Percentiles rank a stretch among this genome's conserved stretches.
Conservation (phyloP, 2,797 vertebrate genomes). For the Gymnoscopelus microlampas region DNA sequence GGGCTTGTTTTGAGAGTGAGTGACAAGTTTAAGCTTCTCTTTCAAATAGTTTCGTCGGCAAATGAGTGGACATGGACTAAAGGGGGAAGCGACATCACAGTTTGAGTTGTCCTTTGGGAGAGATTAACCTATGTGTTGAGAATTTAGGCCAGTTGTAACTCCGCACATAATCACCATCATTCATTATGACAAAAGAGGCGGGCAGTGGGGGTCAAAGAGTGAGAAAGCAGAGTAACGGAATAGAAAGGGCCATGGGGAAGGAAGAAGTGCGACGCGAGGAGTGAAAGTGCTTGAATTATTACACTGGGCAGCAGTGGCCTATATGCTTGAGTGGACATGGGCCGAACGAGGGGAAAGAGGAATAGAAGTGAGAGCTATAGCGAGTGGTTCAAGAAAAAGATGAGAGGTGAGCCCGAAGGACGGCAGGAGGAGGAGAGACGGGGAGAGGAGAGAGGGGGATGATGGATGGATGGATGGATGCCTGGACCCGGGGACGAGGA, state of each 20-base stretch:
- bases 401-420: constrained; percentile 65
- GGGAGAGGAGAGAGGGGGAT: constrained; percentile 47
- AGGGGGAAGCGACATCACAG: background rate
- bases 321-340: constrained; percentile 66
- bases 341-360: constrained; percentile 36
- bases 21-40: background rate
- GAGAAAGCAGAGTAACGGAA: constrained; percentile 18
- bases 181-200: constrained; percentile 54
- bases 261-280: constrained; percentile 39
- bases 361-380: constrained; percentile 26
- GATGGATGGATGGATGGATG: constrained; percentile 86
- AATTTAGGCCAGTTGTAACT: constrained; percentile 59
- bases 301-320: constrained; percentile 38
- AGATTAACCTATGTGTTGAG: constrained; percentile 69
- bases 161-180: constrained; percentile 65
- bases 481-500: constrained; percentile 66
- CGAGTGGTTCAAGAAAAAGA: constrained; percentile 61
- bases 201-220: constrained; percentile 10
- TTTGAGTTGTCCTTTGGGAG: constrained; percentile 12
- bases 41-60: background rate
- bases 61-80: background rate
- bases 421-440: constrained; percentile 17
- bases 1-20: too few relatives aligned
- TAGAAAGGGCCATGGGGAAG: constrained; percentile 17
- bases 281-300: constrained; percentile 72